Conservation (phyloP, 2,113 vertebrate genomes). For the Rafetus swinhoei region DNA sequence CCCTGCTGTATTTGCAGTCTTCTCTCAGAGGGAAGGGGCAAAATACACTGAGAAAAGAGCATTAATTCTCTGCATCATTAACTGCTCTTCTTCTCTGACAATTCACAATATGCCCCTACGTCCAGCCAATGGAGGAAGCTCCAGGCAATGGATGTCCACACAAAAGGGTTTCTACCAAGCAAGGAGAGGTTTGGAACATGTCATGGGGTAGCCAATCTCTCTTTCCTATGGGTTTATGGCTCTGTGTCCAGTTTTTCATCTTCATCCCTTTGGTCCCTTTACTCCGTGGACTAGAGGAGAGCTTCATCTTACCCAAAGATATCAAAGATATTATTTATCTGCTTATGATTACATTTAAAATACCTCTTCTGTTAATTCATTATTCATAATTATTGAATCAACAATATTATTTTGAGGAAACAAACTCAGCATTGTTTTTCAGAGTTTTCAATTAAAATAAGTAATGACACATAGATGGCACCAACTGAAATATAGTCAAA, state of each 20-base stretch:
- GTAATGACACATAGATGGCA: neutral
- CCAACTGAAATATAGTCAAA: neutral
- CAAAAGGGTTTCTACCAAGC: neutral
- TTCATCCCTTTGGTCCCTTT: neutral
- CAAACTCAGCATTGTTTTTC: neutral
- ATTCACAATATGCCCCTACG: neutral
- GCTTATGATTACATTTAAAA: neutral
- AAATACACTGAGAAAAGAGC: neutral
- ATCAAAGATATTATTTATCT: neutral
- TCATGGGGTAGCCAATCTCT: neutral
- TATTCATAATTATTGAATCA: neutral
- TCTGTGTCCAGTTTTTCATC: neutral
- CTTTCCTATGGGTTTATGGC: neutral
- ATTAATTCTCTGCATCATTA: neutral
- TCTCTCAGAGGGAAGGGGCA: neutral
- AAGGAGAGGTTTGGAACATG: fast-evolving
- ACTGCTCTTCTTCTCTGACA: neutral
- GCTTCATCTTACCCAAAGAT: neutral
- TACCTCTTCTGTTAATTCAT: neutral
- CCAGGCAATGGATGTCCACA: neutral
- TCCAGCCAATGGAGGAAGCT: neutral
- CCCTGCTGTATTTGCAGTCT: neutral
- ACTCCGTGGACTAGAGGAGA: neutral
- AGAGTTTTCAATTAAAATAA: neutral
- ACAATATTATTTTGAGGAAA: neutral